phyloP scores from a whole-genome alignment of 2,113 vertebrate species.

The Rhea pennata region DNA sequence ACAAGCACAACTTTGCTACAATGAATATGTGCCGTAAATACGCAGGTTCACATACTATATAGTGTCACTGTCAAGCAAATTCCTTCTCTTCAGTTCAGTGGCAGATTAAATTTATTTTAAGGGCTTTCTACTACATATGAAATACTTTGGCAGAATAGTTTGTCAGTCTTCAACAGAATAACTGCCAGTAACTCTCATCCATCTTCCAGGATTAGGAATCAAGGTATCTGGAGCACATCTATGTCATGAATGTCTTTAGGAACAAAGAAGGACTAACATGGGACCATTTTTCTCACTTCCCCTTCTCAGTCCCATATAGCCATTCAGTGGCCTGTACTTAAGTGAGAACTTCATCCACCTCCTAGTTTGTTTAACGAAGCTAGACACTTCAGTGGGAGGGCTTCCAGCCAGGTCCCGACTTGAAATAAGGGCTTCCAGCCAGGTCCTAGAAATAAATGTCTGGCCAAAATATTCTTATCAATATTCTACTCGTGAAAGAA shows the following conservation, averaged over 20 bases:
- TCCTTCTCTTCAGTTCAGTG: not conserved
- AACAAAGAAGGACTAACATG: not conserved
- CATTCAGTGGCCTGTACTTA: not conserved
- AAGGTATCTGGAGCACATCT: not conserved
- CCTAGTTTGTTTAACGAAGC: not conserved
- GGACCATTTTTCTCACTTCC: not conserved
- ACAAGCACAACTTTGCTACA: not conserved
- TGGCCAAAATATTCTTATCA: not conserved
- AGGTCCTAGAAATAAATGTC: not conserved
- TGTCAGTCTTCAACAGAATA: not conserved
- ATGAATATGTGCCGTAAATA: not conserved
- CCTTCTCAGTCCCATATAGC: not conserved
- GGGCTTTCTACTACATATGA: not conserved
- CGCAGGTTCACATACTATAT: not conserved
- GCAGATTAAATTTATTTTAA: not conserved
- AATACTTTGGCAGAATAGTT: not conserved
- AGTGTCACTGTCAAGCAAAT: not conserved
- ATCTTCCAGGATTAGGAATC: not conserved
- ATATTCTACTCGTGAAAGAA: not conserved
- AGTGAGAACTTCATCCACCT: not conserved
- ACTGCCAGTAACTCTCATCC: not conserved
- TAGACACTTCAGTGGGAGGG: rapidly evolving
- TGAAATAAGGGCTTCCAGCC: not conserved
- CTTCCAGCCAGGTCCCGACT: not conserved
- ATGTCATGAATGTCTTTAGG: not conserved